Percentiles rank a stretch among this genome's conserved stretches.
phyloP scores from a whole-genome alignment of 2,888 invertebrate genomes.

The Seira musarum region DNA sequence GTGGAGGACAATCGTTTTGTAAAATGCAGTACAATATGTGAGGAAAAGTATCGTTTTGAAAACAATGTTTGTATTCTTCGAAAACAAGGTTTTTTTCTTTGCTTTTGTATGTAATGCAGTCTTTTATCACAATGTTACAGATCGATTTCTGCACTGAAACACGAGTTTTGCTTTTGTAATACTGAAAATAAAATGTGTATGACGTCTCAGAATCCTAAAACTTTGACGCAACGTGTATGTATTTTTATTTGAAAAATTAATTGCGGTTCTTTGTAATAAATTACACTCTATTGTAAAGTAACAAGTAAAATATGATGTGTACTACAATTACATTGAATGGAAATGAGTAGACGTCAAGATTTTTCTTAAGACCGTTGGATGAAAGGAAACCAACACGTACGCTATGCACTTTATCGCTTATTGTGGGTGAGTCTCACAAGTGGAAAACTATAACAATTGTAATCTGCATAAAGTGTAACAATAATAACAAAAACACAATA shows the following conservation, averaged over 20 bases:
- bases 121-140: neutral
- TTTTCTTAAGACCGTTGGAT: neutral
- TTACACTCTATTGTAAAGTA: neutral
- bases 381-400: neutral
- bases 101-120: neutral
- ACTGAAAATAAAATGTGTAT: too few species aligned
- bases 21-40: neutral
- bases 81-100: neutral
- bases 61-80: neutral
- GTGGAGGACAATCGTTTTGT: neutral
- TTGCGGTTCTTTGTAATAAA: slow-evolving; percentile 3
- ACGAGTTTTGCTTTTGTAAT: neutral
- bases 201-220: too few species aligned
- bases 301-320: neutral
- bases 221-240: too few species aligned
- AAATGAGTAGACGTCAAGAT: neutral
- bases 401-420: neutral
- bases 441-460: neutral
- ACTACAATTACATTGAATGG: neutral
- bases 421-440: too few species aligned
- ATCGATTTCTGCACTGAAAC: slow-evolving; percentile 4
- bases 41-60: neutral
- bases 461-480: neutral
- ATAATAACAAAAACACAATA: neutral
- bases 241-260: too few species aligned